Base-by-base conservation (phyloP, 2,888 invertebrate species). In the Limnephilus rhombicus region DNA sequence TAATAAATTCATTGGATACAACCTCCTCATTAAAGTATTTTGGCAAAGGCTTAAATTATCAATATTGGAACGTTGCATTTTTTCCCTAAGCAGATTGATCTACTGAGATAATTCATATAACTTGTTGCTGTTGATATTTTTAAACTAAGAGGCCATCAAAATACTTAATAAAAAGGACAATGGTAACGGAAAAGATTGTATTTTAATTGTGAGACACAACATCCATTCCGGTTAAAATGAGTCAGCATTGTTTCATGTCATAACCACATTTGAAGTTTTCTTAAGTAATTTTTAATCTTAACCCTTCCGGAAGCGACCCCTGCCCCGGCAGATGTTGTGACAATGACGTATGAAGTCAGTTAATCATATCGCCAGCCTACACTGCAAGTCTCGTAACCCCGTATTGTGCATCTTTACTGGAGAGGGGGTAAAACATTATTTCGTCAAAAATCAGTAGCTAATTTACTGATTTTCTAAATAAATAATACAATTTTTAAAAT, bases 281-380 rank as follows among this genome's bases (percentile, higher is more conserved):
- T 24, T n/a, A 85, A 41, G n/a, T 85, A 41, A 41, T 41, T 41
- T 85, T 85, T 41, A 41, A n/a, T 15, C 31, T 83, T 83, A 85
- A 37, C 85, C 85, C 85, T 85, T 85, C 85, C 85, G 9, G 9
- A 68, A 68, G 0, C 68, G 24, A 68, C 85, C 37, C 37, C 41
- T n/a, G 85, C n/a, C 41, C 29, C 85, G 37, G n/a, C 85, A 41
- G 37, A n/a, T 85, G 82, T 82, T 82, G 45, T 41, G 37, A 41
- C 12, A 18, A 85, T 85, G 85, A 85, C 85, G 45, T 41, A 85
- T 85, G 85, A 12, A 13, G n/a, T n/a, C n/a, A 45, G 85, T 85
- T 41, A 85, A 85, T 85, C 85, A 85, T n/a, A 85, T 83, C 82
- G 13, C 7, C 4, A 34, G 34, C 4, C 68, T 68, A 24, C 24